A percentile compares a stretch with the other conserved stretches of the same genome.
Conservation (phyloP, 1,140 invertebrate species). For the Procambarus clarkii region DNA sequence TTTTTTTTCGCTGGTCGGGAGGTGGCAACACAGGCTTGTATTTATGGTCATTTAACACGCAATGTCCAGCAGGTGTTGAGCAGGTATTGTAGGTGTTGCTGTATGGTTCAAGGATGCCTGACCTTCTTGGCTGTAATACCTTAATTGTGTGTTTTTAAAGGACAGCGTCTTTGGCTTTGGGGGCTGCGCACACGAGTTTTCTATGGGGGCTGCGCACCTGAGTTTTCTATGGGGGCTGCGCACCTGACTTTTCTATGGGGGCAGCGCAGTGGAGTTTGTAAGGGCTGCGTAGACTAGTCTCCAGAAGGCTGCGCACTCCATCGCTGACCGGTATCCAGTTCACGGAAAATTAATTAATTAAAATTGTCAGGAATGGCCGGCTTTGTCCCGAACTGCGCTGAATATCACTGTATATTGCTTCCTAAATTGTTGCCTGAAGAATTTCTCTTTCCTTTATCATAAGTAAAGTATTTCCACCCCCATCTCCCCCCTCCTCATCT, state of each 20-base stretch:
- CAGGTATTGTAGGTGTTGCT: background rate
- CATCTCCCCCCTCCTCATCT: background rate
- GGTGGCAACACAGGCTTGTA: slow-evolving; percentile 39
- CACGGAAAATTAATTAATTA: slow-evolving; percentile 15
- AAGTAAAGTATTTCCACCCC: background rate
- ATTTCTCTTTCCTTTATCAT: background rate
- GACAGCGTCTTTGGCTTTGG: too few species aligned
- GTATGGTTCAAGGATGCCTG: background rate
- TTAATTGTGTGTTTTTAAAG: background rate
- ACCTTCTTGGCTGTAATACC: background rate
- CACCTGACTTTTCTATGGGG: background rate
- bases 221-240: background rate
- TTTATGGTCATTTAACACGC: slow-evolving; percentile 45
- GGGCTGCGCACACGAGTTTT: too few species aligned
- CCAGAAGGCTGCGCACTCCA: background rate
- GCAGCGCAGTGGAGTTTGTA: too few species aligned
- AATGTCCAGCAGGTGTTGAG: background rate
- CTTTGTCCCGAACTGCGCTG: background rate
- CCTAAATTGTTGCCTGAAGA: background rate
- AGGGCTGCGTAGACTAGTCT: too few species aligned
- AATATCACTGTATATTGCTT: background rate
- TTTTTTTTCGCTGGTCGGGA: background rate
- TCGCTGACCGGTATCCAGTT: background rate
- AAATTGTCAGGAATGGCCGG: background rate
- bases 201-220: background rate